Conservation (phyloP, 2,797 vertebrate genomes). For the Sparidentex hasta region DNA sequence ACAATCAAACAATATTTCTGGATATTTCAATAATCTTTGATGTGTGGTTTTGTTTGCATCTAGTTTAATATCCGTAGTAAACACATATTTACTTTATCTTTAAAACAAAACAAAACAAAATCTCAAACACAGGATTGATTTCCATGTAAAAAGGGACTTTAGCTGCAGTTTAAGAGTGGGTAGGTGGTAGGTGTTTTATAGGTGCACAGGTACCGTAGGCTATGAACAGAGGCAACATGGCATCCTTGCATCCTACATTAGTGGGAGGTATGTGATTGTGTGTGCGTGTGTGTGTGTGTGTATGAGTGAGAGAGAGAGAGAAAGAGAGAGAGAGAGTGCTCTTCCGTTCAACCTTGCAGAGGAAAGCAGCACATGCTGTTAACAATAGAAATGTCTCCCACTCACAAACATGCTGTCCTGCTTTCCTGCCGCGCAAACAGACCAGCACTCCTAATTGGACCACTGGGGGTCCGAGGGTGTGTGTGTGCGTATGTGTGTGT, state of each 20-base stretch:
- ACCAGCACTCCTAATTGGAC: constrained; percentile 55
- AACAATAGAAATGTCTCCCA: constrained; percentile 66
- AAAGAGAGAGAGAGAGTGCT: constrained; percentile 14
- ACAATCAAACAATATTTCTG: neutral
- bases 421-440: constrained; percentile 51
- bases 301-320: neutral
- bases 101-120: neutral
- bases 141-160: neutral
- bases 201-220: constrained; percentile 31
- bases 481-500: neutral
- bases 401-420: constrained; percentile 46
- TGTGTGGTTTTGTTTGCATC: neutral
- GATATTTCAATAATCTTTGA: neutral
- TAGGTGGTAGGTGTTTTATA: constrained; percentile 44
- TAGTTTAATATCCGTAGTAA: neutral
- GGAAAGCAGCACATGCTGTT: constrained; percentile 55
- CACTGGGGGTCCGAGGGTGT: constrained; percentile 24
- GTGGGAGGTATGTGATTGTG: constrained; percentile 49
- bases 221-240: constrained; percentile 30
- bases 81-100: neutral
- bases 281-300: constrained; percentile 9
- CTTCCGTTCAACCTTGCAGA: constrained; percentile 66
- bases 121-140: constrained; percentile 6
- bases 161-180: neutral
- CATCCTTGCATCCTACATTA: constrained; percentile 38